phyloP scores from a whole-genome alignment of 2,888 invertebrate genomes.

The Lapara coniferarum region DNA sequence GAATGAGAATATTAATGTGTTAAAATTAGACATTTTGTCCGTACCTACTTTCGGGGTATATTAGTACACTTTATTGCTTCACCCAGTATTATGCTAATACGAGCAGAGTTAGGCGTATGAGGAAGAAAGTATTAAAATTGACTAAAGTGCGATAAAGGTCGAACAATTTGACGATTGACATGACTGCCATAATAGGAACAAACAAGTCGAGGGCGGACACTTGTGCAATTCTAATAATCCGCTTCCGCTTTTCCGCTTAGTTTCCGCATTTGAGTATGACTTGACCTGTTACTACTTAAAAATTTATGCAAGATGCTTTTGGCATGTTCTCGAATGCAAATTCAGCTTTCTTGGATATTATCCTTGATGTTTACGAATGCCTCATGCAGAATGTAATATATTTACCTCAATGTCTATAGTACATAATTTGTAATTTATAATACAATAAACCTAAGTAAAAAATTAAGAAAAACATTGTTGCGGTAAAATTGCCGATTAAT shows the following conservation, averaged over 20 bases:
- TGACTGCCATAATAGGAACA: slow-evolving; percentile 26
- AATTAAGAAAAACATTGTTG: neutral
- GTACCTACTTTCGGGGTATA: neutral
- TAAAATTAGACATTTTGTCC: too few species aligned
- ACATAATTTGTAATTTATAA: neutral
- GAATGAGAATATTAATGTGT: too few species aligned
- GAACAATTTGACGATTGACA: neutral
- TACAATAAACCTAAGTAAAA: neutral
- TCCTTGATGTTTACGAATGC: too few species aligned
- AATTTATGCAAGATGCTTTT: neutral
- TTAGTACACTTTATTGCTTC: neutral
- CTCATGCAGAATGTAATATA: too few species aligned
- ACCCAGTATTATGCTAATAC: too few species aligned
- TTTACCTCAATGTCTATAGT: too few species aligned
- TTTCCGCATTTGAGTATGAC: neutral
- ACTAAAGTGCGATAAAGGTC: neutral
- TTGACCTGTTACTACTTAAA: neutral
- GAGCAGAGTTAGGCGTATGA: too few species aligned
- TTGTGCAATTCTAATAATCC: slow-evolving; percentile 26
- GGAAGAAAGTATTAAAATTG: neutral
- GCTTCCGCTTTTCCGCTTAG: slow-evolving; percentile 22
- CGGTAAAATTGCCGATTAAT: neutral
- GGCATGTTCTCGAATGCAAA: neutral
- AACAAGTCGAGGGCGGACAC: slow-evolving; percentile 30
- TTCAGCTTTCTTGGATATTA: neutral